These are phyloP conservation scores for Neocloeon triangulifer DNA, from an alignment of 1,140 invertebrate species.

Conservation along the genomic window DNA sequence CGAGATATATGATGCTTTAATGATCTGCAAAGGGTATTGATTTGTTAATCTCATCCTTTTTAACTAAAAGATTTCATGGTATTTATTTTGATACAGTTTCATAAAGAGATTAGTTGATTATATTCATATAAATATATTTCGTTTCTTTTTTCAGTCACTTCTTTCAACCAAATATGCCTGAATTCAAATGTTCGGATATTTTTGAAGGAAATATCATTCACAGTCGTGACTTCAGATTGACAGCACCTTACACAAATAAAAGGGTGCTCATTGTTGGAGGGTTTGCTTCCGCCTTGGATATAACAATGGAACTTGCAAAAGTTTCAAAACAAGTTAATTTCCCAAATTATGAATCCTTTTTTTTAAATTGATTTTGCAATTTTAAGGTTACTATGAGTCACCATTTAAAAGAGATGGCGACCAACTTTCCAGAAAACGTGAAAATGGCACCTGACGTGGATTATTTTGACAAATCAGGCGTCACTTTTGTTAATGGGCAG, in stretches of 20 bases:
- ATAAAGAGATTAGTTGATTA: too few species aligned
- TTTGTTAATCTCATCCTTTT: neutral
- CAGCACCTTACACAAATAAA: constrained; percentile 26
- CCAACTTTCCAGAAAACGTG: constrained; percentile 11
- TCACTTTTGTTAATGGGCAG: constrained; percentile 11
- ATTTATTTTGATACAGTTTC: too few species aligned
- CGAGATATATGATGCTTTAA: constrained; percentile 28
- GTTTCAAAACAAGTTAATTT: constrained; percentile 20
- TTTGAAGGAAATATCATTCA: constrained; percentile 37
- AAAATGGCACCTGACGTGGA: constrained; percentile 10
- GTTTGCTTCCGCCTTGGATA: constrained; percentile 42
- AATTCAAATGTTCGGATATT: constrained; percentile 24
- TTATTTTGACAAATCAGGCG: constrained; percentile 5
- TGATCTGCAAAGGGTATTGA: constrained; percentile 38
- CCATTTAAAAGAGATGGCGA: constrained; percentile 7
- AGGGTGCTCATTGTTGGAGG: constrained; percentile 40
- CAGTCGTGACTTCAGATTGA: constrained; percentile 39
- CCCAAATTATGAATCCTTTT: too few species aligned
- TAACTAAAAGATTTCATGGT: too few species aligned
- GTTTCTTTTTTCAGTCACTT: constrained; percentile 35
- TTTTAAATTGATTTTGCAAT: too few species aligned
- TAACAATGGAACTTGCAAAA: constrained; percentile 28
- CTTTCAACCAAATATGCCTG: constrained; percentile 30
- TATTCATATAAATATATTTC: constrained; percentile 6
- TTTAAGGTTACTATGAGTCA: constrained; percentile 12